These are phyloP conservation scores for Leuciscus idus DNA, from an alignment of 2,113 vertebrate genomes.

Conservation along the genomic window DNA sequence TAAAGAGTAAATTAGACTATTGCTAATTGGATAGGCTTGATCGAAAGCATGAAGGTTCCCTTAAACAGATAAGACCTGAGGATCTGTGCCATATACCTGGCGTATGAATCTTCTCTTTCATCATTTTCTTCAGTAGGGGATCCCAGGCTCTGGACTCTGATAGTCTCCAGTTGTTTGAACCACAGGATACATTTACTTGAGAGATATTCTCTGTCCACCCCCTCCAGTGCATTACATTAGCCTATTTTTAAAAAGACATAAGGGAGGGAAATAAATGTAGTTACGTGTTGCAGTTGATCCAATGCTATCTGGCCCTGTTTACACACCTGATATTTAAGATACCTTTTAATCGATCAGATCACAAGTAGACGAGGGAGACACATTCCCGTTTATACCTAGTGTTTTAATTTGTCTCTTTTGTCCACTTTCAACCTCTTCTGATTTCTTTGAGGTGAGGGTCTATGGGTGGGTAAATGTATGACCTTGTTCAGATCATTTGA, in stretches of 20 bases:
- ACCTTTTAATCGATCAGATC: too few species aligned
- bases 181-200: constrained; percentile 4
- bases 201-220: background rate
- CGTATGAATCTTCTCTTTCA: constrained; percentile 18
- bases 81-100: background rate
- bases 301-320: background rate
- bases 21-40: background rate
- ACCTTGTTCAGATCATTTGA: too few species aligned
- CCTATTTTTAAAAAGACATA: background rate
- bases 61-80: background rate
- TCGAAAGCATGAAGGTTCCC: constrained; percentile 12
- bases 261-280: constrained; percentile 4
- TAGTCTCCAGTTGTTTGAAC: constrained; percentile 8
- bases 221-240: constrained; percentile 4
- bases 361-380: too few species aligned
- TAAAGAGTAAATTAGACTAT: background rate
- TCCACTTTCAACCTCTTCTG: too few species aligned
- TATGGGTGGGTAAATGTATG: too few species aligned
- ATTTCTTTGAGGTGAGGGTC: too few species aligned
- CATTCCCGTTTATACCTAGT: too few species aligned
- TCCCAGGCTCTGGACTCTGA: constrained; percentile 11
- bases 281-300: constrained; percentile 1
- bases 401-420: too few species aligned
- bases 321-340: too few species aligned
- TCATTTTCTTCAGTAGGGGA: constrained; percentile 11